phyloP scores from a whole-genome alignment of 1,140 invertebrate genomes.

The Copidosoma floridanum region DNA sequence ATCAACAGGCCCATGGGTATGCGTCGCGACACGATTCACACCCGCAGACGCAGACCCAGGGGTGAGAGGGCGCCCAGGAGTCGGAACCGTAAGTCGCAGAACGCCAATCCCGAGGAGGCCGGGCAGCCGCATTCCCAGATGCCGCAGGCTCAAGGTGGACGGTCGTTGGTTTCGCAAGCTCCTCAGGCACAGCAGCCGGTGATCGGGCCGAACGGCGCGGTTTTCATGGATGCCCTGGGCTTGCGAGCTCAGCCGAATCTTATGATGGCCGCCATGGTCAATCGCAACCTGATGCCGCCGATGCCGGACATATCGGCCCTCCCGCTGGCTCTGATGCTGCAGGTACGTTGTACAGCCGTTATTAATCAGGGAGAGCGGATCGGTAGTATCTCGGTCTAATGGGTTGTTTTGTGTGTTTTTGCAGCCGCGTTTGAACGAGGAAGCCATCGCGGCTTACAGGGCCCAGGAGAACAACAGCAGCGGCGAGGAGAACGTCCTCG shows the following conservation, averaged over 20 bases:
- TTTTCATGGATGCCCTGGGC: slow-evolving; percentile 64
- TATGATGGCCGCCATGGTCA: slow-evolving; percentile 59
- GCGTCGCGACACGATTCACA: slow-evolving; percentile 96
- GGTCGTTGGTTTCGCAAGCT: too few species aligned
- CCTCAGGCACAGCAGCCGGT: too few species aligned
- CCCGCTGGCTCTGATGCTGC: too few species aligned
- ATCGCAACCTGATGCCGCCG: too few species aligned
- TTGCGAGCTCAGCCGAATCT: slow-evolving; percentile 65
- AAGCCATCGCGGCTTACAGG: too few species aligned
- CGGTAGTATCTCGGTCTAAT: neutral
- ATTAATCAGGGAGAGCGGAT: too few species aligned
- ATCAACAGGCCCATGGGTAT: slow-evolving; percentile 89
- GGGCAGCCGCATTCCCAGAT: neutral
- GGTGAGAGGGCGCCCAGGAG: slow-evolving; percentile 57
- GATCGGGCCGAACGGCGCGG: too few species aligned
- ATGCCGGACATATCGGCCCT: slow-evolving; percentile 42
- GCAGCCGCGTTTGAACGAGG: slow-evolving; percentile 44
- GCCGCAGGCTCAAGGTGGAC: slow-evolving; percentile 27
- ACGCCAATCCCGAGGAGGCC: too few species aligned
- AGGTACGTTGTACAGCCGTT: too few species aligned
- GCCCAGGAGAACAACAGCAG: slow-evolving; percentile 37
- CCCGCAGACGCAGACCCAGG: slow-evolving; percentile 85
- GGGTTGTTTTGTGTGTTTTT: slow-evolving; percentile 8
- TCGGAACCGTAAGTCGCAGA: slow-evolving; percentile 43
- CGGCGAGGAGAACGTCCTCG: slow-evolving; percentile 51